Evolutionary conservation across 2,113 vertebrate genomes (phyloP).

Genomic region (Percina caprodes): DNA sequence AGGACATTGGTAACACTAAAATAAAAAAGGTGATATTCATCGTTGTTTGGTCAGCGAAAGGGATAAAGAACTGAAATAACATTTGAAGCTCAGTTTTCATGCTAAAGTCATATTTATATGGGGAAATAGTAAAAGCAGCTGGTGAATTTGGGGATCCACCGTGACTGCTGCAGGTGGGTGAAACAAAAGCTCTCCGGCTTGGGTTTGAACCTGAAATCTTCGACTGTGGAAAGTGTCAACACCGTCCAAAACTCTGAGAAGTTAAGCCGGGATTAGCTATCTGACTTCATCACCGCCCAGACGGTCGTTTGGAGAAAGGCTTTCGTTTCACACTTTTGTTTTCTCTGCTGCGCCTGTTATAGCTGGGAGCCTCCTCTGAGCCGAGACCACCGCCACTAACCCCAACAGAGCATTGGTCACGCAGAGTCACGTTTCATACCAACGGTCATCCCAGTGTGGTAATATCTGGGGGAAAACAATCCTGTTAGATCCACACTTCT

Average conservation of each 20-base stretch:
- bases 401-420: constrained; percentile 61
- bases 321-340: constrained; percentile 70
- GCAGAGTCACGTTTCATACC: constrained; percentile 55
- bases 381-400: constrained; percentile 36
- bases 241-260: background rate
- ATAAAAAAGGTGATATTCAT: background rate
- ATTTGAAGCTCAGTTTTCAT: background rate
- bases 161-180: constrained; percentile 16
- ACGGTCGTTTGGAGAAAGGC: constrained; percentile 47
- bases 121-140: background rate
- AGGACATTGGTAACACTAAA: background rate
- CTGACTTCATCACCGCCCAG: constrained; percentile 44
- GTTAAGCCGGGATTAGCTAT: constrained; percentile 58
- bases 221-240: constrained; percentile 10
- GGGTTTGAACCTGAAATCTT: background rate
- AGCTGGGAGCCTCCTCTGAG: constrained; percentile 5
- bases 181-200: background rate
- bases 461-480: constrained; percentile 45
- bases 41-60: background rate
- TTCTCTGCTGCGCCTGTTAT: constrained; percentile 31
- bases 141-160: background rate
- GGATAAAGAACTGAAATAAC: background rate
- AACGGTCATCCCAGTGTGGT: background rate
- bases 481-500: background rate
- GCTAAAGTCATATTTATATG: background rate